Base-by-base conservation (phyloP, 2,797 vertebrate species). In the Heteromormyrus szaboi region DNA sequence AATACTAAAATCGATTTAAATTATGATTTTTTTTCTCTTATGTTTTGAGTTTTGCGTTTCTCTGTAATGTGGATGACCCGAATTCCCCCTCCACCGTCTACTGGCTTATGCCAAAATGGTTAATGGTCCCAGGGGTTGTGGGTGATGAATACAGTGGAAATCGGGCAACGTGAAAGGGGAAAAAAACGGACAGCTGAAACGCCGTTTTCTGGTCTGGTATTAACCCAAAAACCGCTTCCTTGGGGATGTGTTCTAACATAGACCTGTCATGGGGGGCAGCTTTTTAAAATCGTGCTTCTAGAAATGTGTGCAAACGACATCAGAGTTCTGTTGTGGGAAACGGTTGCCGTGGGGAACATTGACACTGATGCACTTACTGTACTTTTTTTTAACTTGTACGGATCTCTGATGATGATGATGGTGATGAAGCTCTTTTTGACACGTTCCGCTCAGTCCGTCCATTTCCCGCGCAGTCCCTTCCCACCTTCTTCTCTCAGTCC, bases 311-410 rank as follows among this genome's bases (percentile, higher is more conserved):
- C 9, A 51, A 85, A 85, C 22, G 0, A 17, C 41, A 46, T 41
- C 72, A 22, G 81, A 12, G 51, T 29, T 25, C 9, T 19, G 84
- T 25, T 8, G 17, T 17, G 11, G 33, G 25, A 68, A 17, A 37
- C 25, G 11, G 65, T 12, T 29, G 25, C 62, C 62, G 4, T 33
- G 9, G 62, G 84, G 84, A 56, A 2, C 50, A 54, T 54, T 33
- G 14, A 19, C 85, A 86, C 29, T 37, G 25, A 86, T 54, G 85
- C 85, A 86, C 85, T 86, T 86, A 86, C 85, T 86, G 50, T 86
- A 54, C 1, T 22, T 5, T 29, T 59, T 22, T 68, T 68, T 68
- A 14, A 68, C 25, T 29, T 14, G 3, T 33, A 68, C 0, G n/a
- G 25, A n/a, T 41, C 33, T 79, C 37, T 86, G 50, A 56, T 54